phyloP scores from a whole-genome alignment of 1,140 invertebrate genomes.

The Pogonus chalceus region DNA sequence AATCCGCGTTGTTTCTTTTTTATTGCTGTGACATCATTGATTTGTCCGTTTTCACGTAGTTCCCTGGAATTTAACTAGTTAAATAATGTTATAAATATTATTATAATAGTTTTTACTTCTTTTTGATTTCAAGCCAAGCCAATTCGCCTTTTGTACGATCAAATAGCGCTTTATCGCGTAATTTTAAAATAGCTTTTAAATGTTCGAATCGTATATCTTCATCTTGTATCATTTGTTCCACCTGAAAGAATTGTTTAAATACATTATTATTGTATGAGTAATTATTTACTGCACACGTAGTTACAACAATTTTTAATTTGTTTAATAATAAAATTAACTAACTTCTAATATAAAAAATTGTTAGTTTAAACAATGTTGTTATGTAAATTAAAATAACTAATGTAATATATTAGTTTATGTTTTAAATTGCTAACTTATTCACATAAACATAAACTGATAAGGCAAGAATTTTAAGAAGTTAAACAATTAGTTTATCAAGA shows the following conservation, averaged over 20 bases:
- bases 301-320: too few relatives aligned
- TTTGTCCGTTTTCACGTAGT: slow-evolving; percentile 29
- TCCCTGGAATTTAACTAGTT: slow-evolving; percentile 21
- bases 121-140: slow-evolving; percentile 32
- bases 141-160: slow-evolving; percentile 32
- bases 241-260: slow-evolving; percentile 20
- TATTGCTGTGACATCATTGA: slow-evolving; percentile 29
- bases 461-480: slow-evolving; percentile 8
- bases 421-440: slow-evolving; percentile 10
- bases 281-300: too few relatives aligned
- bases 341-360: too few relatives aligned
- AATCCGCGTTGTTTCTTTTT: slow-evolving; percentile 35
- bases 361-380: too few relatives aligned
- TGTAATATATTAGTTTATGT: background rate
- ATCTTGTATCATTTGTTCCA: slow-evolving; percentile 33
- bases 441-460: slow-evolving; percentile 8
- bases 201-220: slow-evolving; percentile 31
- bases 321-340: too few relatives aligned
- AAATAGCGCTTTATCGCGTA: slow-evolving; percentile 29
- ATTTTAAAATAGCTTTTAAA: slow-evolving; percentile 31
- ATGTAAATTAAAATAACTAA: slow-evolving; percentile 1
- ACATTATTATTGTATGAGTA: too few relatives aligned
- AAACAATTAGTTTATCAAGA: slow-evolving; percentile 9
- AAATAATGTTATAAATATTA: background rate
- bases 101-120: slow-evolving; percentile 31